Evolutionary conservation across 2,888 invertebrate species (phyloP).

Genomic region (Drosophila mimetica): DNA sequence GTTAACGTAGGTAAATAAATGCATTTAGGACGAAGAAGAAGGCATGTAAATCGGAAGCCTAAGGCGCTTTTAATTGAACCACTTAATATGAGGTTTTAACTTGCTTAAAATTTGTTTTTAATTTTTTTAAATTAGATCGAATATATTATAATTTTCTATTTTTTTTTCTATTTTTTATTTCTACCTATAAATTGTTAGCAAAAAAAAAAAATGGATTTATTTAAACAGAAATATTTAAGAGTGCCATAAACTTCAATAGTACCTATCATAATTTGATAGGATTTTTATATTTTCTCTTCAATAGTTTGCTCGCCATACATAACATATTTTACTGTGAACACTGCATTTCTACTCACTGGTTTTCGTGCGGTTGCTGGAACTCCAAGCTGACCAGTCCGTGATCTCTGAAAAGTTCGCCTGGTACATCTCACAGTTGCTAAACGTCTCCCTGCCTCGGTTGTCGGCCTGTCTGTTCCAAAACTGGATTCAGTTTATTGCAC

Average conservation of each 20-base stretch:
- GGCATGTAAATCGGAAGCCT: not conserved
- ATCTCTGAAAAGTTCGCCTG: constrained; percentile 82
- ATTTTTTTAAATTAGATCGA: too few species aligned
- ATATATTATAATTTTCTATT: too few species aligned
- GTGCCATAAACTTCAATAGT: too few species aligned
- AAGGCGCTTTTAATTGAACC: not conserved
- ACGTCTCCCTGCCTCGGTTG: constrained; percentile 82
- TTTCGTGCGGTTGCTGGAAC: constrained; percentile 59
- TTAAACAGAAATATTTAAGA: too few species aligned
- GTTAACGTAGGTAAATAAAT: constrained; percentile 13
- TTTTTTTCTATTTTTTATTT: too few species aligned
- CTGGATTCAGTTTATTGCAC: not conserved
- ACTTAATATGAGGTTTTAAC: not conserved
- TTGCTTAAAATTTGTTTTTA: not conserved
- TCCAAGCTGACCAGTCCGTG: constrained; percentile 74
- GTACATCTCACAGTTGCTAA: constrained; percentile 85
- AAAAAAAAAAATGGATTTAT: too few species aligned
- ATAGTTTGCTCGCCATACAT: too few species aligned
- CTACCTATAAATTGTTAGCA: too few species aligned
- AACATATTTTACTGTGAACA: too few species aligned
- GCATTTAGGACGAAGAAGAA: not conserved
- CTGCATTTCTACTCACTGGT: constrained; percentile 70
- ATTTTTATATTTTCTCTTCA: too few species aligned
- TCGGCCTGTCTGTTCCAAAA: constrained; percentile 77
- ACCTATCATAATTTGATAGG: too few species aligned